Evolutionary conservation across 2,888 invertebrate genomes (phyloP).

Genomic region (Seladonia tumulorum): DNA sequence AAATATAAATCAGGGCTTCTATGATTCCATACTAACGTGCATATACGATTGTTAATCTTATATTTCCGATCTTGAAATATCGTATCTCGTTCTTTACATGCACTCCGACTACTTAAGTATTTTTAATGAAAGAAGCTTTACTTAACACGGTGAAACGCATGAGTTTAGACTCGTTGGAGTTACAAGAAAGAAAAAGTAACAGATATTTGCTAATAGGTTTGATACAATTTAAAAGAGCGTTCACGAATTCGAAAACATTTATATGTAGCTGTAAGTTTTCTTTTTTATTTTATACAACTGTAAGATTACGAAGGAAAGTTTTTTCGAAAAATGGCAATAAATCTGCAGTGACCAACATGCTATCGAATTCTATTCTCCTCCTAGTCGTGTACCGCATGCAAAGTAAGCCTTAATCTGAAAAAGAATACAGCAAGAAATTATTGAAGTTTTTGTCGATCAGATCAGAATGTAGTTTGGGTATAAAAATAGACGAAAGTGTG

Average conservation of each 20-base stretch:
- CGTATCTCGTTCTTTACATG: constrained; percentile 47
- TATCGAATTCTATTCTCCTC: constrained; percentile 43
- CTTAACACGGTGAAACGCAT: neutral
- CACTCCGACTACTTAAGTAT: constrained; percentile 44
- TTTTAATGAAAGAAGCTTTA: constrained; percentile 36
- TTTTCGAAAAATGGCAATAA: constrained; percentile 57
- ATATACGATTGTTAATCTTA: constrained; percentile 39
- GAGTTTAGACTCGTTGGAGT: neutral
- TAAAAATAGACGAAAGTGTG: constrained; percentile 50
- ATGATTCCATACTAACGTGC: constrained; percentile 42
- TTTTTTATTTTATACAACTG: constrained; percentile 51
- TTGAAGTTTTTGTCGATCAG: neutral
- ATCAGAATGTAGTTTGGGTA: constrained; percentile 5
- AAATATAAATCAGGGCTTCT: constrained; percentile 35
- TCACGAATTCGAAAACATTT: constrained; percentile 24
- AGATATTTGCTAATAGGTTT: constrained; percentile 10
- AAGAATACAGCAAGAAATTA: constrained; percentile 38
- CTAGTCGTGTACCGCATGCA: constrained; percentile 39
- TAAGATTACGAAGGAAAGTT: constrained; percentile 40
- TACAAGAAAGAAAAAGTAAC: neutral
- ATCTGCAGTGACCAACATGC: constrained; percentile 44
- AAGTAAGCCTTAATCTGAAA: constrained; percentile 57
- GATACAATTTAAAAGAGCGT: constrained; percentile 15
- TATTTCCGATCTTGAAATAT: constrained; percentile 30
- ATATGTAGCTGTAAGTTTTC: constrained; percentile 35